Evolutionary conservation across 53 echinoderm and acorn worm species (phyloP), one percentile per base, ranked within the genome.

Genomic region (Henricia sp.): DNA sequence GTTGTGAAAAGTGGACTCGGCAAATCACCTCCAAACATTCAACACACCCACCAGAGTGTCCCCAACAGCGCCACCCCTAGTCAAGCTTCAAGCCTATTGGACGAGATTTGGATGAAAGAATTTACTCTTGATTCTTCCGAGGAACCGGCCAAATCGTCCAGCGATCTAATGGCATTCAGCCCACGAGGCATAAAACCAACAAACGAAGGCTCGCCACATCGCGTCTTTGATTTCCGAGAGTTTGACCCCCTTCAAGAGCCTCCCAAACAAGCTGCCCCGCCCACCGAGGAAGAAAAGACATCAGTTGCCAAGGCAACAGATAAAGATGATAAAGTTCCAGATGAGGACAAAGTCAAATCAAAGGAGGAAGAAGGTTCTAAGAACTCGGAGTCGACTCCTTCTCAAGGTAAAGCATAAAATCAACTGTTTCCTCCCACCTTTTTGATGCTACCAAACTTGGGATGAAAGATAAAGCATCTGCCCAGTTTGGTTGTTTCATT

Each of bases 181-280:
- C 89, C 92, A 11, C 64, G 52, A 17, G 54, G 5, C 3, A 8
- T 16, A 9, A 52, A 51, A 5, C 46, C 10, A 23, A n/a, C n/a
- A n/a, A 64, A 40, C 23, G 44, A 80, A 52, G 42, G 34, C 6
- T 62, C 55, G 50, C 34, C 62, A 12, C 88, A 88, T 0, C 90
- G 90, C 14, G 85, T 93, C 69, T 93, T 93, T 59, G 92, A 92
- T 74, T 95, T 95, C 67, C 83, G 90, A 55, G 87, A 92, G 68
- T 95, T 95, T 82, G 95, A 95, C 46, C 95, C 95, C 0, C 56
- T 95, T 10, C 84, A 67, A 51, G 33, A 51, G 4, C 23, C 44
- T 21, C 80, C 74, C 0, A 74, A 78, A 2, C 68, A 76, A 35
- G 3, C 14, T n/a, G 46, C 73, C 43, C 29, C 70, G 0, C 43